Percentiles rank a stretch among this genome's conserved stretches.
phyloP scores from a whole-genome alignment of 2,888 invertebrate genomes.

The Germaria angustata region DNA sequence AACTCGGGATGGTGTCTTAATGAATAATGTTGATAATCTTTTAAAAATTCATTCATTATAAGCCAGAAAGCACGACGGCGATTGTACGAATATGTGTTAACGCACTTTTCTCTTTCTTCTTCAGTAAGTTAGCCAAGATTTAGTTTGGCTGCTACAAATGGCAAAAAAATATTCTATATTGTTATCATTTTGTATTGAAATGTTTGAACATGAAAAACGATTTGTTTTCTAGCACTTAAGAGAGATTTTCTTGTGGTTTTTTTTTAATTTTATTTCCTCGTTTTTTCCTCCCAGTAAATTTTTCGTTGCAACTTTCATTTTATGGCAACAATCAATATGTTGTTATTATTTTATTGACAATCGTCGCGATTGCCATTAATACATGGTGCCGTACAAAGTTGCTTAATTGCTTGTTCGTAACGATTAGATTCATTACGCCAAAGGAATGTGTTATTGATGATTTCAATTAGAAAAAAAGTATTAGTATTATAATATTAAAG shows the following conservation, averaged over 20 bases:
- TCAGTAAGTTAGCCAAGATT: not conserved
- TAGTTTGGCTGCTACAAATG: not conserved
- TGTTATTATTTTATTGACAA: conserved; percentile 31
- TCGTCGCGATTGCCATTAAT: conserved; percentile 30
- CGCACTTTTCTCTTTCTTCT: conserved; percentile 47
- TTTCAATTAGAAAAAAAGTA: conserved; percentile 29
- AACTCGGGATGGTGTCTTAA: conserved; percentile 59
- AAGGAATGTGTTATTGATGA: conserved; percentile 55
- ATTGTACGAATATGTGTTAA: conserved; percentile 30
- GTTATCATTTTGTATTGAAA: conserved; percentile 65
- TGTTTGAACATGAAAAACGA: conserved; percentile 65
- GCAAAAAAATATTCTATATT: conserved; percentile 14
- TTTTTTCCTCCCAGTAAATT: not conserved
- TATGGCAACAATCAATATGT: conserved; percentile 42
- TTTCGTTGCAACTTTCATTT: conserved; percentile 26
- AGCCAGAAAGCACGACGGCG: conserved; percentile 20
- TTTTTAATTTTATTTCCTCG: not conserved
- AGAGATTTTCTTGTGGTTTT: conserved; percentile 42
- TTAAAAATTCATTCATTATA: conserved; percentile 66
- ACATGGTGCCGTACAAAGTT: conserved; percentile 25
- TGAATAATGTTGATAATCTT: conserved; percentile 65
- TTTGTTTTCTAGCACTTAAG: conserved; percentile 63
- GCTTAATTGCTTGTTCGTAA: conserved; percentile 58
- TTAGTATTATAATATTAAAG: too few relatives aligned
- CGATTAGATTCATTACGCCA: conserved; percentile 54